phyloP scores from a whole-genome alignment of 2,888 invertebrate genomes.

The Morpho helenor region DNA sequence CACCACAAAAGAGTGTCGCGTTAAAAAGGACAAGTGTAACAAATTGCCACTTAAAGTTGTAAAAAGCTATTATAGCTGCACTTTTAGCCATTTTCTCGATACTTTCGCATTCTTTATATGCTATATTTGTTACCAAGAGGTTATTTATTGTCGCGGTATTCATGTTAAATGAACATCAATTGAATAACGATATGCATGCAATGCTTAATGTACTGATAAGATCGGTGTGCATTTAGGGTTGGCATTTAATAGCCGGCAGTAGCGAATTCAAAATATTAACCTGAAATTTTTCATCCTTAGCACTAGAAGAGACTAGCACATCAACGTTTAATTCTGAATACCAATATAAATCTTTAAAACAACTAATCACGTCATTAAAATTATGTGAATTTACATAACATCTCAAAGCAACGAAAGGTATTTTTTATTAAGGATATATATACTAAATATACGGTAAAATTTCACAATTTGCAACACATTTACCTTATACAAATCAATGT shows the following conservation, averaged over 20 bases:
- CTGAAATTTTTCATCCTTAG: no score
- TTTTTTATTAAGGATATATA: no score
- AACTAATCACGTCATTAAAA: no score
- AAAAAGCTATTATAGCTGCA: conserved; percentile 49
- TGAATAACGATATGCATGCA: conserved; percentile 20
- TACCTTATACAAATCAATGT: no score
- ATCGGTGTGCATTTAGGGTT: conserved; percentile 26
- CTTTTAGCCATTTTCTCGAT: conserved; percentile 39
- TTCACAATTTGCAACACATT: no score
- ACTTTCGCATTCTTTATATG: conserved; percentile 15
- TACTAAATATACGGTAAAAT: no score
- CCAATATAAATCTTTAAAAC: no score
- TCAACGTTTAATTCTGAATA: no score
- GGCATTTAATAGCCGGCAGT: neutral
- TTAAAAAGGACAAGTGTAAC: conserved; percentile 54
- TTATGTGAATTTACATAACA: no score
- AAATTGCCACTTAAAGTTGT: conserved; percentile 53
- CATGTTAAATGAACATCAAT: conserved; percentile 22
- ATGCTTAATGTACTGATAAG: conserved; percentile 18
- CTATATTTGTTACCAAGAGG: conserved; percentile 10
- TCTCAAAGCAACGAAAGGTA: no score
- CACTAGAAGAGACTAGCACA: no score
- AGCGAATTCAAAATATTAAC: no score
- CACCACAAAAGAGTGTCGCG: conserved; percentile 39
- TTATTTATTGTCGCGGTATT: conserved; percentile 20